Percentiles rank a stretch among this genome's conserved stretches.
Conservation (phyloP, 2,113 vertebrate genomes). For the Forbesichthys agassizii region DNA sequence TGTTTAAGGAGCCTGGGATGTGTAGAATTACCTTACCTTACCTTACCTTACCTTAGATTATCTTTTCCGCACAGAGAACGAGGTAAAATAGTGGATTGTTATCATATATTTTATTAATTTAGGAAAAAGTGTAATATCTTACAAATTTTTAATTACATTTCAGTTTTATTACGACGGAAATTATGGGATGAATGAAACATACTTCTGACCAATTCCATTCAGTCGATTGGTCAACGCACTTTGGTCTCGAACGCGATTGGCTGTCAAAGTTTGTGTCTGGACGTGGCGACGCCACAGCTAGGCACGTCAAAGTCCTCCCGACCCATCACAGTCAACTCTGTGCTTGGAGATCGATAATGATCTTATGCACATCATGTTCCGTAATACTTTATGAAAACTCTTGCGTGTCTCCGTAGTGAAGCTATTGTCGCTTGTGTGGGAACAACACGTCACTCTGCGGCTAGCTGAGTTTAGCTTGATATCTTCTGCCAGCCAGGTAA, state of each 20-base stretch:
- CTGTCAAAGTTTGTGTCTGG: neutral
- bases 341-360: conserved; percentile 17
- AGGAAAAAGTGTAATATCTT: too few relatives aligned
- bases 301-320: conserved; percentile 43
- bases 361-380: conserved; percentile 6
- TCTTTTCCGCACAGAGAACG: too few relatives aligned
- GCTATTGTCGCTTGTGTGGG: neutral
- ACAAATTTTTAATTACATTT: neutral
- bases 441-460: neutral
- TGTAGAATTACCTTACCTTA: too few relatives aligned
- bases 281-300: conserved; percentile 63
- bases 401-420: neutral
- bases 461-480: neutral
- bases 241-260: conserved; percentile 51
- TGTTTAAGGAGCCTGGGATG: too few relatives aligned
- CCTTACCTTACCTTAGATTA: too few relatives aligned
- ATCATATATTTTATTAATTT: too few relatives aligned
- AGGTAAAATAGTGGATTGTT: too few relatives aligned
- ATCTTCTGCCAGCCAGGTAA: conserved; percentile 30
- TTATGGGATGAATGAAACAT: neutral
- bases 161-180: neutral
- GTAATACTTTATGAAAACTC: conserved; percentile 14
- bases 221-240: conserved; percentile 21
- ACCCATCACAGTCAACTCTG: neutral
- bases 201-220: neutral